Conservation (phyloP, 2,113 vertebrate genomes). For the Perca flavescens region DNA sequence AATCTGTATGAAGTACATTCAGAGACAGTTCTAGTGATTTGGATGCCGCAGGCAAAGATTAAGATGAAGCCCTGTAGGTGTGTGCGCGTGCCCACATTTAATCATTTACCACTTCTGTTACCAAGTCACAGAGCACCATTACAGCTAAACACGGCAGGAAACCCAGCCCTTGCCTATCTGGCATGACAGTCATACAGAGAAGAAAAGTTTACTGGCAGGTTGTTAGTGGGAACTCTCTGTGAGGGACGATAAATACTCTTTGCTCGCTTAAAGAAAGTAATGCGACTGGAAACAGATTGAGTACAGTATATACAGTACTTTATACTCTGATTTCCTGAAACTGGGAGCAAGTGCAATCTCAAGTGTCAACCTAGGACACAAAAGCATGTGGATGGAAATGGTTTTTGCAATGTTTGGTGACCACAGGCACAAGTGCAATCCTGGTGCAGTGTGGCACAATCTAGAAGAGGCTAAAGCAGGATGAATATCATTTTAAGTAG, state of each 20-base stretch:
- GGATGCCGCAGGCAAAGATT: conserved; percentile 12
- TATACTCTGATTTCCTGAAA: background rate
- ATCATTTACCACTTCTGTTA: conserved; percentile 44
- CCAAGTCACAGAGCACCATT: conserved; percentile 17
- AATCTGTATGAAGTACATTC: conserved; percentile 1
- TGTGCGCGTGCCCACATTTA: conserved; percentile 24
- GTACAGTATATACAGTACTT: background rate
- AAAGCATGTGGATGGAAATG: background rate
- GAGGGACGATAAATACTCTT: background rate
- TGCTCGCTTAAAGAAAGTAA: background rate
- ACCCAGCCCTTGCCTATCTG: conserved; percentile 4
- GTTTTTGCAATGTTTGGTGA: background rate
- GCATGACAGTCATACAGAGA: conserved; percentile 11
- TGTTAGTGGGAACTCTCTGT: conserved; percentile 3
- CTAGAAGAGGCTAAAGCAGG: background rate
- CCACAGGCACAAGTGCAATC: background rate
- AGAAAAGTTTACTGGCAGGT: conserved; percentile 17
- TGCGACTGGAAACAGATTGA: background rate
- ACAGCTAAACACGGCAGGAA: conserved; percentile 22
- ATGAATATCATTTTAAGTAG: conserved; percentile 21
- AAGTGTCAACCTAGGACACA: background rate
- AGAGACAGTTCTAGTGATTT: conserved; percentile 14
- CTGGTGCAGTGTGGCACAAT: background rate
- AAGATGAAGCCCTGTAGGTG: conserved; percentile 8
- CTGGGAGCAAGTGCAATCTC: background rate